Evolutionary conservation across 2,797 vertebrate species (phyloP), one percentile per base, ranked within the genome.

Genomic region (Acanthurus leucopareius): DNA sequence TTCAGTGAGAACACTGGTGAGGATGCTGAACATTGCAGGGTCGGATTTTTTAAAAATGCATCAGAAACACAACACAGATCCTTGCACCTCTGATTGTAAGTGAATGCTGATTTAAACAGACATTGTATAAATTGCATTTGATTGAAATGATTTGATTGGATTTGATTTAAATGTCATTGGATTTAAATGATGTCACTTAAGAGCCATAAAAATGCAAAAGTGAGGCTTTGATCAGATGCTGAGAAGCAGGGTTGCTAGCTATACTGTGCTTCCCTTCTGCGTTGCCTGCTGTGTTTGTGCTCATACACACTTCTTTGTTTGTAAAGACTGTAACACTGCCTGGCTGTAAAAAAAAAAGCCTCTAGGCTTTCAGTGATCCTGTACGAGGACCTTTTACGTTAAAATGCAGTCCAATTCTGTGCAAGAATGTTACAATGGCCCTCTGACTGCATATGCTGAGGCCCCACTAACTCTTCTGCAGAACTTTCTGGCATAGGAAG

Each of bases 401-500:
- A 74, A 88, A 66, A 85, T 79, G 83, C 7, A 32, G 77, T 83
- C 69, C 53, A 71, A 57, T 66, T 87, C 75, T 89, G 80, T 74
- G 75, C 58, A 57, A 84, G 80, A 83, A 86, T 86, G 65, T 89
- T 83, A 89, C 87, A 86, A 86, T 79, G 73, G 49, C 84, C 82
- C 59, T 76, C 69, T 80, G 58, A 67, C 73, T 88, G 78, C 82
- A 80, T 47, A 59, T 56, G 79, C 64, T 20, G 49, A 76, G 81
- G 73, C 77, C 79, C 61, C 77, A 60, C 79, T 78, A 48, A 82
- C 77, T 79, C 61, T 73, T 60, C 76, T 64, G 61, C 71, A 80
- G 65, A 75, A 79, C 86, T 87, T 92, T 82, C 90, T 89, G 87
- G 35, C 67, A 84, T 72, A 82, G 86, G 81, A 92, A 90, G 84